phyloP scores from a whole-genome alignment of 2,797 vertebrate genomes.

The Silurus lanzhouensis region DNA sequence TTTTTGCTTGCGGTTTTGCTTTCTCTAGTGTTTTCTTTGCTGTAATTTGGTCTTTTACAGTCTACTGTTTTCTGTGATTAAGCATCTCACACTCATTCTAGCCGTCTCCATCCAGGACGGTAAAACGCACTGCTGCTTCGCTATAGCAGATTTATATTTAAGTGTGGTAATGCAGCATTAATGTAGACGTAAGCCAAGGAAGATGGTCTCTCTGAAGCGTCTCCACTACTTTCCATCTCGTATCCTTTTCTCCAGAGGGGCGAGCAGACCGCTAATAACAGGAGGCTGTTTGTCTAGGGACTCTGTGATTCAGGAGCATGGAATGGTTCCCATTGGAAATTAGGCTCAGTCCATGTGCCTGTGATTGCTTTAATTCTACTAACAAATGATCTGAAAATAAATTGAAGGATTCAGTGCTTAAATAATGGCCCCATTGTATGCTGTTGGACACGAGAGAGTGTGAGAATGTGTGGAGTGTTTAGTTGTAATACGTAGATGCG shows the following conservation, averaged over 20 bases:
- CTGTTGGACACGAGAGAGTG: constrained; percentile 5
- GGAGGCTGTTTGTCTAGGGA: constrained; percentile 58
- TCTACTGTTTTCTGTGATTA: background rate
- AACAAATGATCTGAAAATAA: constrained; percentile 74
- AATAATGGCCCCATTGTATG: constrained; percentile 61
- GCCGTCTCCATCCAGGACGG: background rate
- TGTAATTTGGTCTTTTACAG: background rate
- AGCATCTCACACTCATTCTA: background rate
- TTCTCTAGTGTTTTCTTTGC: constrained; percentile 11
- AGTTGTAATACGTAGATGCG: constrained; percentile 4
- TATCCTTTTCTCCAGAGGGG: constrained; percentile 43
- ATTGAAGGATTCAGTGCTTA: constrained; percentile 62
- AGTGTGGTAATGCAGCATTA: constrained; percentile 3
- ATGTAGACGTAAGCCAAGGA: constrained; percentile 18
- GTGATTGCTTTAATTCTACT: constrained; percentile 66
- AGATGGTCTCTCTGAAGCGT: constrained; percentile 39
- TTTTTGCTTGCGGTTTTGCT: constrained; percentile 13
- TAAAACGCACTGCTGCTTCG: background rate
- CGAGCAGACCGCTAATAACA: constrained; percentile 57
- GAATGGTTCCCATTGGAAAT: constrained; percentile 58
- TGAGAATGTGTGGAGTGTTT: constrained; percentile 21
- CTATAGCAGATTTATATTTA: background rate
- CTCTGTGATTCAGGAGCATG: constrained; percentile 52
- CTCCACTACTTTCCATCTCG: constrained; percentile 34
- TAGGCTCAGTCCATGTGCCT: constrained; percentile 50